A percentile compares a stretch with the other conserved stretches of the same genome.
Conservation (phyloP, 2,113 vertebrate genomes). For the Nyctereutes procyonoides region DNA sequence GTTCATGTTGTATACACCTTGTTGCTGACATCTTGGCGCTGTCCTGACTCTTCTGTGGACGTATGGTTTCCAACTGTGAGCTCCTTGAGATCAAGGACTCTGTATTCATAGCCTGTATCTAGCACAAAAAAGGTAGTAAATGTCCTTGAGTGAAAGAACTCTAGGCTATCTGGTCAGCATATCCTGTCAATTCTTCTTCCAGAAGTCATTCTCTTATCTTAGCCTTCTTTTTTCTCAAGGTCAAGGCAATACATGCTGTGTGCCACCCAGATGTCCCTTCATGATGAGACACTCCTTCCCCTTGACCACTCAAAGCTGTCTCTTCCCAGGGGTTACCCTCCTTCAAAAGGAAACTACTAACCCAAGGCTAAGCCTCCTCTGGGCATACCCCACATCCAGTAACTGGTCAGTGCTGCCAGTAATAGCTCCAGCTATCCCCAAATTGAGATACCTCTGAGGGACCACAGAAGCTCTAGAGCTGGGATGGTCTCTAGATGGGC, state of each 20-base stretch:
- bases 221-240: background rate
- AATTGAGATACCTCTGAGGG: background rate
- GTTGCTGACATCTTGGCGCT: background rate
- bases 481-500: too few species aligned
- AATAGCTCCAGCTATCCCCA: background rate
- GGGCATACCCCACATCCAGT: background rate
- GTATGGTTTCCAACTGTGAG: background rate
- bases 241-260: background rate
- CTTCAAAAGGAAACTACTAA: background rate
- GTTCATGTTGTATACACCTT: background rate
- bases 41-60: background rate
- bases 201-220: background rate
- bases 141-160: background rate
- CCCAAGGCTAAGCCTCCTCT: background rate
- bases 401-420: background rate
- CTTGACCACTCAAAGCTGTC: background rate
- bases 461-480: accelerated
- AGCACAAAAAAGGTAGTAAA: background rate
- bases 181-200: background rate
- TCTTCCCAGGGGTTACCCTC: background rate
- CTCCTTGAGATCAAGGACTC: background rate
- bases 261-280: background rate
- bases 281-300: background rate
- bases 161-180: background rate
- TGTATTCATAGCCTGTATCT: background rate